Percentiles rank a stretch among this genome's conserved stretches.
Evolutionary conservation across 2,113 vertebrate species (phyloP).

Genomic region (Meleagris gallopavo): DNA sequence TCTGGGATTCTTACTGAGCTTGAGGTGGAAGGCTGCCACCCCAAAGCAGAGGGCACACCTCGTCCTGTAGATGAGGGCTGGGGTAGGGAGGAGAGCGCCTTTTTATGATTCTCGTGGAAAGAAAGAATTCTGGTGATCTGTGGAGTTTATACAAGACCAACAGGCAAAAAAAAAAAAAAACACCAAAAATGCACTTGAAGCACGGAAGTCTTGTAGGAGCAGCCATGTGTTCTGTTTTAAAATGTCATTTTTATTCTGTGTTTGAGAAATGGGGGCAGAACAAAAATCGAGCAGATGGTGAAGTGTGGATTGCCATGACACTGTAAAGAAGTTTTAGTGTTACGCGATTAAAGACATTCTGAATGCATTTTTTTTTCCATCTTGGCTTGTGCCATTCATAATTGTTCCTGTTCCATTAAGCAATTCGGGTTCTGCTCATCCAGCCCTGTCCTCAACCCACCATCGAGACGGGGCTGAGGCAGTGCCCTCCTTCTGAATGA

Average conservation of each 20-base stretch:
- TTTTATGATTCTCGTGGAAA: neutral
- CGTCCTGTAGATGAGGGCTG: neutral
- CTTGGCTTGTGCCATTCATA: slow-evolving; percentile 48
- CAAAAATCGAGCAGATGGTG: slow-evolving; percentile 42
- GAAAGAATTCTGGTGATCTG: neutral
- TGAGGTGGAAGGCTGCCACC: neutral
- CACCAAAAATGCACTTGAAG: neutral
- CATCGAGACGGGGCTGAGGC: neutral
- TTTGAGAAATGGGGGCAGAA: slow-evolving; percentile 46
- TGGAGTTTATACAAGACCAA: slow-evolving; percentile 31
- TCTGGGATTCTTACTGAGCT: slow-evolving; percentile 10
- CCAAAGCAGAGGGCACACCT: slow-evolving; percentile 5
- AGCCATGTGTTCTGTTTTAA: slow-evolving; percentile 52
- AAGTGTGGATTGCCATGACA: slow-evolving; percentile 50
- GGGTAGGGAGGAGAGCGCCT: neutral
- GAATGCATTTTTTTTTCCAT: slow-evolving; percentile 1
- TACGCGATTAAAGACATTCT: slow-evolving; percentile 73
- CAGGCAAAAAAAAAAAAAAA: slow-evolving; percentile 18
- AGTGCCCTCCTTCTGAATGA: neutral
- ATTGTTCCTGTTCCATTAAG: slow-evolving; percentile 18
- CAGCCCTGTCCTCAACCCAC: neutral
- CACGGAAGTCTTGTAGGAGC: slow-evolving; percentile 34
- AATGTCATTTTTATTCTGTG: slow-evolving; percentile 41
- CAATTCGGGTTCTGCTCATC: neutral
- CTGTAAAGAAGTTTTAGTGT: slow-evolving; percentile 63